Evolutionary conservation across 2,113 vertebrate genomes (phyloP).

Genomic region (Trogon melanurus): DNA sequence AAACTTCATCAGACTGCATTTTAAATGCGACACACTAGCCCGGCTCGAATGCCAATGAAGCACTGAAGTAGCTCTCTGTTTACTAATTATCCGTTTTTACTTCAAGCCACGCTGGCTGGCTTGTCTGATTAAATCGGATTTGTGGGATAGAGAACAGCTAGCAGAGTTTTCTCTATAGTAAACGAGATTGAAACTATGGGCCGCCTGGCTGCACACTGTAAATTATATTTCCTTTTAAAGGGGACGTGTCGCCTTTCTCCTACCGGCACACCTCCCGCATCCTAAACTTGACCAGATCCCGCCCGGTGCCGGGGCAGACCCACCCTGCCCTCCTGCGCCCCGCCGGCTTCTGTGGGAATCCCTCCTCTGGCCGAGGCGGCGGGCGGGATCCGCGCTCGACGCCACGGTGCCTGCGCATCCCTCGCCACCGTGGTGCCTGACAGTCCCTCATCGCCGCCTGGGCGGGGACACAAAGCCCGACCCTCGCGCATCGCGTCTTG

Average conservation of each 20-base stretch:
- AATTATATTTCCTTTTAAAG: constrained; percentile 91
- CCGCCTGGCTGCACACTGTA: constrained; percentile 88
- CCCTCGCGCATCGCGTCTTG: rapidly evolving
- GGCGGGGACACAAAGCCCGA: neutral
- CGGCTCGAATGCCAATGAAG: constrained; percentile 99
- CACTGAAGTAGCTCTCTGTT: constrained; percentile 97
- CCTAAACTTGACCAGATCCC: constrained; percentile 49
- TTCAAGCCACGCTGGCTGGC: constrained; percentile 94
- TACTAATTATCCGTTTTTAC: constrained; percentile 99
- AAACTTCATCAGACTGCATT: constrained; percentile 99
- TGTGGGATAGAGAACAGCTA: constrained; percentile 91
- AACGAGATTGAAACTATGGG: constrained; percentile 86
- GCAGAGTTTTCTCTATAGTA: constrained; percentile 90
- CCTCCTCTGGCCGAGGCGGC: neutral
- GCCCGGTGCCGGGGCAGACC: neutral
- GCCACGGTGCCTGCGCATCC: neutral
- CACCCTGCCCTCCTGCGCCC: neutral
- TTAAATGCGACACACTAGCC: constrained; percentile 99
- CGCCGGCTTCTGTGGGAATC: neutral
- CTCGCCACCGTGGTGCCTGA: neutral
- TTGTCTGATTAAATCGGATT: constrained; percentile 99
- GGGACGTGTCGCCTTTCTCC: constrained; percentile 82
- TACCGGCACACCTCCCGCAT: constrained; percentile 56
- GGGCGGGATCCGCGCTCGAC: neutral
- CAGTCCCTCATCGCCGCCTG: rapidly evolving